Base-by-base conservation (phyloP, 1,140 invertebrate genomes). In the Solenopsis fugax region DNA sequence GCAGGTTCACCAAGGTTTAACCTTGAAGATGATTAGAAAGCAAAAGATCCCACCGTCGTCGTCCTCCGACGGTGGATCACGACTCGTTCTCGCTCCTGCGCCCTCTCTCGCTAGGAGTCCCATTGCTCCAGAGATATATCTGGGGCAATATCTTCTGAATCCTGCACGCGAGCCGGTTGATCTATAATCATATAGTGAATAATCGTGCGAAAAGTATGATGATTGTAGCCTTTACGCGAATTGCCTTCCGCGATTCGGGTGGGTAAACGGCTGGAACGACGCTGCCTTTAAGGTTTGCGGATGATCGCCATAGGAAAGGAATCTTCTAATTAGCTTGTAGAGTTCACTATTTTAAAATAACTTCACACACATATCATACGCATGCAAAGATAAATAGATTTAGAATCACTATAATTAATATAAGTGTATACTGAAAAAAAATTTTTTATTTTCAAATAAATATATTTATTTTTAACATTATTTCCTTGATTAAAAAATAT, bases 11-110 rank as follows among this genome's bases (percentile, higher is more conserved):
- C 91, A 67, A 91, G 89, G 84, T 89, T 91, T 94, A 94, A 93
- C 93, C 93, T 94, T 94, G 93, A 93, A 88, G 89, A 94, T 93
- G 93, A 94, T 94, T 94, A 94, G 93, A 94, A 94, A 94, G 93
- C 93, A 94, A 93, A 93, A 87, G 89, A 91, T 93, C 91, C 89
- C 89, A 87, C 87, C 88, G 77, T 92, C 89, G 85, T 76, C 89
- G 85, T 76, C 72, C 52, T 76, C 64, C 48, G 84, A 58, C 91
- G 86, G 76, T 78, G 89, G 92, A 93, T 93, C 93, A 93, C 93
- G 91, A 93, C 90, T 93, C 92, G 92, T 94, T 93, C 92, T 93
- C 93, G 93, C 93, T 90, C 89, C 88, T 91, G 91, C 90, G 90
- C 89, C 81, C 84, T 81, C 86, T 72, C 86, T 88, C 69, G 77